phyloP scores from a whole-genome alignment of 2,113 vertebrate genomes.

The Parotia lawesii region DNA sequence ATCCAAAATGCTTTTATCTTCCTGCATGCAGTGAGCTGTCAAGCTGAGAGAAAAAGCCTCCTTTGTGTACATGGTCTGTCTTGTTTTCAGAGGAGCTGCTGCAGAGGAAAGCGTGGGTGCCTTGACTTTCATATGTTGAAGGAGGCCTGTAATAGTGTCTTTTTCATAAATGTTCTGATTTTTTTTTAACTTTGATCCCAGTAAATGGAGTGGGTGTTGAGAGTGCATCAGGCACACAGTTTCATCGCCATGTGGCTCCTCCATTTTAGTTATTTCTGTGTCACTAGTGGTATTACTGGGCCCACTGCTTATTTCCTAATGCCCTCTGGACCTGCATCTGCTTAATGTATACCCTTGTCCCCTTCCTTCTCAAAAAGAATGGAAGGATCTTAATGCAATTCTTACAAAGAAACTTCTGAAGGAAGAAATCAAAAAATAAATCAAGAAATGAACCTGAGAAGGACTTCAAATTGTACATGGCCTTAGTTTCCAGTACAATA shows the following conservation, averaged over 20 bases:
- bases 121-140: constrained; percentile 35
- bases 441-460: neutral
- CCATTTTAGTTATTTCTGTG: neutral
- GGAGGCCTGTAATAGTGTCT: neutral
- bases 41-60: constrained; percentile 46
- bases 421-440: neutral
- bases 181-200: neutral
- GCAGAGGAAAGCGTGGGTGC: neutral
- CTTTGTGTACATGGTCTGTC: constrained; percentile 37
- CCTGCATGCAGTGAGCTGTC: constrained; percentile 44
- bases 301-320: neutral
- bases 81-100: neutral
- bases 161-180: neutral
- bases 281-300: neutral
- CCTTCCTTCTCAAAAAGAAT: neutral
- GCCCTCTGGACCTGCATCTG: neutral
- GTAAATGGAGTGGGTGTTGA: neutral
- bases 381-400: neutral
- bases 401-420: neutral
- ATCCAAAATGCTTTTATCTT: constrained; percentile 64
- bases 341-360: neutral
- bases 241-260: neutral
- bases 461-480: neutral
- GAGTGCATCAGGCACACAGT: neutral
- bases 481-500: neutral